Evolutionary conservation across 1,140 invertebrate species (phyloP).

Genomic region (Adoxophyes honmai): DNA sequence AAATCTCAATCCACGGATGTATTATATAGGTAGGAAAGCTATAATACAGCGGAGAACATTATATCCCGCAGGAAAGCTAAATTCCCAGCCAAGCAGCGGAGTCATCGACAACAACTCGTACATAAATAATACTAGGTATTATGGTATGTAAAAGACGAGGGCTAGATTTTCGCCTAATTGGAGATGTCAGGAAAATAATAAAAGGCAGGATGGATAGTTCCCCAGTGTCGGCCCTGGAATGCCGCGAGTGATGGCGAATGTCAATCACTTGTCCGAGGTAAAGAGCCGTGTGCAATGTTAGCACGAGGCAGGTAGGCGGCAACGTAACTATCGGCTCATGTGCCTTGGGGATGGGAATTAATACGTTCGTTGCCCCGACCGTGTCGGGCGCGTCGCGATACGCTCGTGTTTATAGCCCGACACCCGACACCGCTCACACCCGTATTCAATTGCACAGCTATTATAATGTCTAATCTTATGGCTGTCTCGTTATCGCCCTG

Average conservation of each 20-base stretch:
- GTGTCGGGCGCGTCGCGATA: constrained; percentile 15
- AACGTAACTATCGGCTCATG: constrained; percentile 16
- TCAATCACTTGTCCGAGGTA: constrained; percentile 8
- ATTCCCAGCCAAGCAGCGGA: too few species aligned
- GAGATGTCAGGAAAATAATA: too few species aligned
- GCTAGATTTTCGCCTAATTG: too few species aligned
- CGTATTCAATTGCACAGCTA: constrained; percentile 9
- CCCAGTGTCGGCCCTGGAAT: too few species aligned
- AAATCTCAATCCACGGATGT: too few species aligned
- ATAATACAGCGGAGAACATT: too few species aligned
- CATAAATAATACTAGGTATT: too few species aligned
- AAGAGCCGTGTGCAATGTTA: background rate
- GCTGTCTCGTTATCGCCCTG: background rate
- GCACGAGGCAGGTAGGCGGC: background rate
- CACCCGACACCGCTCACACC: background rate
- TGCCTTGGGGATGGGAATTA: constrained; percentile 40
- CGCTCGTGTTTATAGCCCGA: constrained; percentile 8
- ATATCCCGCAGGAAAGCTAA: too few species aligned
- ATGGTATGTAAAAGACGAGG: too few species aligned
- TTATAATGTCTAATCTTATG: constrained; percentile 14
- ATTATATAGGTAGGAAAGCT: too few species aligned
- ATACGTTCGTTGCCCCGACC: constrained; percentile 53
- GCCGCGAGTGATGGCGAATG: constrained; percentile 3
- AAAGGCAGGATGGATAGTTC: too few species aligned
- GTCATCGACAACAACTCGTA: too few species aligned